phyloP scores from a whole-genome alignment of 2,888 invertebrate species.

The Zeuzera pyrina region DNA sequence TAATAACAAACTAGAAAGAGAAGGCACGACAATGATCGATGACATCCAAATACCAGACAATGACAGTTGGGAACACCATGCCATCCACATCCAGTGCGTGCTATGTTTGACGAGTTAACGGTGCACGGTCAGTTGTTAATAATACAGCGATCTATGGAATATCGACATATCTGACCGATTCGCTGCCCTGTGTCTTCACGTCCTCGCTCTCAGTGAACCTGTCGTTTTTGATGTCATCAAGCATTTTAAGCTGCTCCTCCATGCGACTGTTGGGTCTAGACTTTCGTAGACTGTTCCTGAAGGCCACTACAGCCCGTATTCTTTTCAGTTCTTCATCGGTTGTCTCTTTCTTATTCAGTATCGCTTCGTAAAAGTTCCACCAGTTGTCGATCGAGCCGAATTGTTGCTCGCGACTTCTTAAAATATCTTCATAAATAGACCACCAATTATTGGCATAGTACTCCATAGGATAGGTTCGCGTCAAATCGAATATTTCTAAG shows the following conservation, averaged over 20 bases:
- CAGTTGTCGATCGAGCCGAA: constrained; percentile 65
- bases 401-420: constrained; percentile 55
- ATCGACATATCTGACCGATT: constrained; percentile 55
- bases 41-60: too few relatives aligned
- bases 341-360: constrained; percentile 40
- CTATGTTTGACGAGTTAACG: constrained; percentile 9
- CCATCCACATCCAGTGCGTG: constrained; percentile 24
- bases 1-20: constrained; percentile 9
- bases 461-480: constrained; percentile 51
- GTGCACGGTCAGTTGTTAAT: too few relatives aligned
- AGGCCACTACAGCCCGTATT: constrained; percentile 36
- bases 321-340: constrained; percentile 39
- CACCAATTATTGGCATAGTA: constrained; percentile 71
- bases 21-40: constrained; percentile 17
- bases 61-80: constrained; percentile 21
- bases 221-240: constrained; percentile 49
- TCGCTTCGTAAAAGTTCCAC: constrained; percentile 62
- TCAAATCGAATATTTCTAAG: constrained; percentile 52
- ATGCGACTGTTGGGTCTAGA: constrained; percentile 46
- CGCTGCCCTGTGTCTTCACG: constrained; percentile 35
- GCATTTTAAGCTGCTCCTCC: constrained; percentile 52
- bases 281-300: constrained; percentile 28
- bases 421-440: constrained; percentile 59
- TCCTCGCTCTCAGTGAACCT: constrained; percentile 49
- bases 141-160: constrained; percentile 7